Conservation (phyloP, 1,140 invertebrate species). For the Pygmarrhopalites habei region DNA sequence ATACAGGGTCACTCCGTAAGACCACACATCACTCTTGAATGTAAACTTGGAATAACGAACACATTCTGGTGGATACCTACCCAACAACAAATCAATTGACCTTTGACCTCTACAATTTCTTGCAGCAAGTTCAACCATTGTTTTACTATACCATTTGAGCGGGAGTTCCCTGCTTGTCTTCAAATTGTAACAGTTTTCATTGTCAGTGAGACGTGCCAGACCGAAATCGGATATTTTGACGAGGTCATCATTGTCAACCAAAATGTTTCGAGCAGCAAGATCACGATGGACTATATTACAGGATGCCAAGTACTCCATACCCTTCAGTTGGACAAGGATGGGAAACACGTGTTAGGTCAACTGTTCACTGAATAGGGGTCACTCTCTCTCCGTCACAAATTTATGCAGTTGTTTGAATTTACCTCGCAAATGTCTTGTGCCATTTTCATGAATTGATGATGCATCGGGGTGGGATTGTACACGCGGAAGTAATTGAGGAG, state of each 20-base stretch:
- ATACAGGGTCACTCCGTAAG: slow-evolving; percentile 84
- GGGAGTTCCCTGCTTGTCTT: slow-evolving; percentile 66
- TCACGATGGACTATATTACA: slow-evolving; percentile 81
- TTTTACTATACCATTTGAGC: slow-evolving; percentile 61
- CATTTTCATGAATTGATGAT: slow-evolving; percentile 61
- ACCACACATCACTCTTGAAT: slow-evolving; percentile 82
- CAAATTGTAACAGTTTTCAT: slow-evolving; percentile 68
- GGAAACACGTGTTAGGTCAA: no score
- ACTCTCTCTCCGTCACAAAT: no score
- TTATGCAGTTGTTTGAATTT: slow-evolving; percentile 15
- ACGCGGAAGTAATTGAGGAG: slow-evolving; percentile 69
- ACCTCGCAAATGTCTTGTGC: slow-evolving; percentile 69
- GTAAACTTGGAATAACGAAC: slow-evolving; percentile 69
- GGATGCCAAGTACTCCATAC: slow-evolving; percentile 77
- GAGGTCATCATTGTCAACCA: slow-evolving; percentile 66
- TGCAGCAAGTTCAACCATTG: background rate
- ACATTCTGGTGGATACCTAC: slow-evolving; percentile 82
- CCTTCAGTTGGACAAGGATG: no score
- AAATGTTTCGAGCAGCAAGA: slow-evolving; percentile 76
- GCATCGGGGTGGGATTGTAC: slow-evolving; percentile 54
- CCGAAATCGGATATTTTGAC: slow-evolving; percentile 92
- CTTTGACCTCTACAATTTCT: no score
- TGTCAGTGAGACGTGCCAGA: slow-evolving; percentile 67
- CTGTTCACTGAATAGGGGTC: no score
- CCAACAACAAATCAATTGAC: no score